A percentile compares a stretch with the other conserved stretches of the same genome.
Conservation (phyloP, 1,140 invertebrate genomes). For the Anoplophora glabripennis region DNA sequence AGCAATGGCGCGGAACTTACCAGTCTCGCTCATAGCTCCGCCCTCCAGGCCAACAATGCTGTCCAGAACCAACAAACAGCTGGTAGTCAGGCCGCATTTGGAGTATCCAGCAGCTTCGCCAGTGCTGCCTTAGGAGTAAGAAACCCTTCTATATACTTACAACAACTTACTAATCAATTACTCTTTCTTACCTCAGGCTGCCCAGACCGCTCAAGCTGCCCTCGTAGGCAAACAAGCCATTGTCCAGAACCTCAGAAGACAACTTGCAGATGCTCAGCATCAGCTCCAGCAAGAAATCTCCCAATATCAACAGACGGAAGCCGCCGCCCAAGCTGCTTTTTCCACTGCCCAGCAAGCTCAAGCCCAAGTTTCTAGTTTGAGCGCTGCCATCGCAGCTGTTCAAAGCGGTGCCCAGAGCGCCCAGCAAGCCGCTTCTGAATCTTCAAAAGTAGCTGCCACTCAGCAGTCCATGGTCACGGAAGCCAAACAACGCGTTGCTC, state of each 20-base stretch:
- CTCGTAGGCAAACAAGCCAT: slow-evolving; percentile 38
- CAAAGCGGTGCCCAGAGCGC: slow-evolving; percentile 28
- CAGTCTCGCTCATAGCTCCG: slow-evolving; percentile 32
- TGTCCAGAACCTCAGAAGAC: slow-evolving; percentile 30
- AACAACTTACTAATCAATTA: background rate
- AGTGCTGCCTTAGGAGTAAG: slow-evolving; percentile 34
- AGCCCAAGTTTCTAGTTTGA: slow-evolving; percentile 20
- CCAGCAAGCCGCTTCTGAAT: slow-evolving; percentile 29
- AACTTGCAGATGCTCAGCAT: slow-evolving; percentile 30
- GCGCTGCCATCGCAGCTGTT: slow-evolving; percentile 28
- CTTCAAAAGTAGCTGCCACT: slow-evolving; percentile 29
- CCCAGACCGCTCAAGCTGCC: slow-evolving; percentile 37
- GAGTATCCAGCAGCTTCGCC: slow-evolving; percentile 34
- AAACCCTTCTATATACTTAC: too few relatives aligned
- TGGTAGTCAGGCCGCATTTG: slow-evolving; percentile 37
- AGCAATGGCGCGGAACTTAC: slow-evolving; percentile 31
- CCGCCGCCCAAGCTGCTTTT: slow-evolving; percentile 27
- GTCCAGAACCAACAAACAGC: slow-evolving; percentile 33
- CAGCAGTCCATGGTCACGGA: slow-evolving; percentile 34
- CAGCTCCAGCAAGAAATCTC: slow-evolving; percentile 31
- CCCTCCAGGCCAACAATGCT: slow-evolving; percentile 32
- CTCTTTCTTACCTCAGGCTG: slow-evolving; percentile 22
- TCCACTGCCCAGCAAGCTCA: slow-evolving; percentile 33
- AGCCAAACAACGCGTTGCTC: slow-evolving; percentile 29
- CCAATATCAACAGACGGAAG: slow-evolving; percentile 31